phyloP scores from a whole-genome alignment of 2,113 vertebrate species.

The Ctenomys sociabilis region DNA sequence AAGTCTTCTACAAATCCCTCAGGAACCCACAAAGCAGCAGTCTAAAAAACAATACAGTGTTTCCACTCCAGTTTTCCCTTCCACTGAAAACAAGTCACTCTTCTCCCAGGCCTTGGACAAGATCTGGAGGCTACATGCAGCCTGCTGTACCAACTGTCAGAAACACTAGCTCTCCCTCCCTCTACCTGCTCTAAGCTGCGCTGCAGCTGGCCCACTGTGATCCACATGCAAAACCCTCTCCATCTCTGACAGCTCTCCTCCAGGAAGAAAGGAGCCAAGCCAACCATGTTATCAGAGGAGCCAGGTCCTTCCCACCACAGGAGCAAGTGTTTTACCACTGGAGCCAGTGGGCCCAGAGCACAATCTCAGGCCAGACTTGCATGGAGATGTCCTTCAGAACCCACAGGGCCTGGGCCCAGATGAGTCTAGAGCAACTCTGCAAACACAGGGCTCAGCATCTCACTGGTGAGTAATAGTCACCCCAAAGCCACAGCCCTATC shows the following conservation, averaged over 20 bases:
- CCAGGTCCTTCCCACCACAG: slow-evolving; percentile 83
- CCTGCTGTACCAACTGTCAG: background rate
- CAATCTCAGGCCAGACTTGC: slow-evolving; percentile 46
- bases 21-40: background rate
- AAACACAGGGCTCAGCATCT: background rate
- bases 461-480: background rate
- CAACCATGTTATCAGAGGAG: slow-evolving; percentile 81
- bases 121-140: background rate
- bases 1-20: background rate
- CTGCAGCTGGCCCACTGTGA: background rate
- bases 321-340: background rate
- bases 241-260: background rate
- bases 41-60: background rate
- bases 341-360: background rate
- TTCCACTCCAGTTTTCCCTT: background rate
- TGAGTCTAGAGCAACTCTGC: background rate
- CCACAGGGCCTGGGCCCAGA: background rate
- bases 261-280: slow-evolving; percentile 70
- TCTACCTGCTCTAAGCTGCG: background rate
- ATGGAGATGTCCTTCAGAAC: slow-evolving; percentile 39
- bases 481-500: background rate
- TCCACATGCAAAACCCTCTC: background rate
- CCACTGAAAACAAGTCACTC: background rate
- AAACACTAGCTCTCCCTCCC: background rate
- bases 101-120: background rate